Evolutionary conservation across 2,797 vertebrate genomes (phyloP), one percentile per base, ranked within the genome.

Genomic region (Melanogrammus aeglefinus): DNA sequence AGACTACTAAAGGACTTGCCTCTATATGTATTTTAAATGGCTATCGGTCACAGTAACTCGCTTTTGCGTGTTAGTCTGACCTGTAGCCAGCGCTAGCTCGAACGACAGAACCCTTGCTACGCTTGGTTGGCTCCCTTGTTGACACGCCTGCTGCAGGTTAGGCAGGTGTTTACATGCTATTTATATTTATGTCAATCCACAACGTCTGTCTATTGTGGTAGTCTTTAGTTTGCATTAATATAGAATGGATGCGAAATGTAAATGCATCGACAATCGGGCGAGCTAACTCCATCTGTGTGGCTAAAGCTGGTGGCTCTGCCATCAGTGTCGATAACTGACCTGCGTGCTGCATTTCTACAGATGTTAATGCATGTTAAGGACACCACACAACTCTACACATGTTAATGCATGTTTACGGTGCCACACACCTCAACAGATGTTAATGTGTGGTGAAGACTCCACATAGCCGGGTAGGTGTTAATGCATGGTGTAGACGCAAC

Each of bases 51-150:
- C 12, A 14, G 1, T 10, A n/a, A 1, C 70, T 21, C 6, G 12
- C 21, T 72, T 29, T 36, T n/a, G 6, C 33, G 13, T 4, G 51
- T 72, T 76, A 35, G n/a, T 33, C 66, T 14, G 6, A 35, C 9
- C n/a, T 35, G 29, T 77, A 33, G 29, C 66, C 41, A 29, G 33
- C 8, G 14, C 24, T 21, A 77, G 71, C 75, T 44, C 16, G 12
- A 57, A 21, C 47, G 47, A 57, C 16, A 18, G 1, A 63, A 6
- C 12, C 18, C 51, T 69, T 33, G 78, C 76, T 79, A n/a, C 75
- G 80, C 81, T 78, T 27, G 73, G 6, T 39, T 75, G 79, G 80
- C 0, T 80, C 36, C 41, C 63, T 72, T 89, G 87, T 90, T 88
- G 86, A 89, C 84, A 88, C 75, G 35, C 79, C 86, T 76, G 35